Conservation (phyloP, 2,797 vertebrate genomes). For the Siniperca obscura region DNA sequence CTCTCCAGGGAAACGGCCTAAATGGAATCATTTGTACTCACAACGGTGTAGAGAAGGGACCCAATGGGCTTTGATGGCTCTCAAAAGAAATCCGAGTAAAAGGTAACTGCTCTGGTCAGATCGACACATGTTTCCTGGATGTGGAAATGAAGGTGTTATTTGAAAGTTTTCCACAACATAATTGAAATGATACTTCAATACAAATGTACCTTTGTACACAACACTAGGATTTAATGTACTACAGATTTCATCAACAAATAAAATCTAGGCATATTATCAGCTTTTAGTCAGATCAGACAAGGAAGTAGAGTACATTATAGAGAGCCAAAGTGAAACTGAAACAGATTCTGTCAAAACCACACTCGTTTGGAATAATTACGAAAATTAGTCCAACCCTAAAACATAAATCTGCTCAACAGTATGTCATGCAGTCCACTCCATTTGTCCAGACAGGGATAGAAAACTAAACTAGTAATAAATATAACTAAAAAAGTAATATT, state of each 20-base stretch:
- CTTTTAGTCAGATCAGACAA: slow-evolving; percentile 5
- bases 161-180: background rate
- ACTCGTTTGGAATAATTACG: background rate
- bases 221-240: background rate
- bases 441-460: no score
- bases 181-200: background rate
- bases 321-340: background rate
- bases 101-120: slow-evolving; percentile 25
- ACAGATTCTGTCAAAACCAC: background rate
- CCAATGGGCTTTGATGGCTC: slow-evolving; percentile 37
- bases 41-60: slow-evolving; percentile 25
- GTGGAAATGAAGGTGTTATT: background rate
- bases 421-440: no score
- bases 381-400: background rate
- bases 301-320: background rate
- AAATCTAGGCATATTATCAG: background rate
- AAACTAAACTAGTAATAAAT: no score
- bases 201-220: background rate
- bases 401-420: background rate
- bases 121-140: background rate
- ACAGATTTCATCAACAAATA: background rate
- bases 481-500: no score
- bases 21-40: slow-evolving; percentile 64
- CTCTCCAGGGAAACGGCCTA: slow-evolving; percentile 58
- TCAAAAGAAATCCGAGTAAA: slow-evolving; percentile 27